Evolutionary conservation across 2,113 vertebrate genomes (phyloP).

Genomic region (Thunnus thynnus): DNA sequence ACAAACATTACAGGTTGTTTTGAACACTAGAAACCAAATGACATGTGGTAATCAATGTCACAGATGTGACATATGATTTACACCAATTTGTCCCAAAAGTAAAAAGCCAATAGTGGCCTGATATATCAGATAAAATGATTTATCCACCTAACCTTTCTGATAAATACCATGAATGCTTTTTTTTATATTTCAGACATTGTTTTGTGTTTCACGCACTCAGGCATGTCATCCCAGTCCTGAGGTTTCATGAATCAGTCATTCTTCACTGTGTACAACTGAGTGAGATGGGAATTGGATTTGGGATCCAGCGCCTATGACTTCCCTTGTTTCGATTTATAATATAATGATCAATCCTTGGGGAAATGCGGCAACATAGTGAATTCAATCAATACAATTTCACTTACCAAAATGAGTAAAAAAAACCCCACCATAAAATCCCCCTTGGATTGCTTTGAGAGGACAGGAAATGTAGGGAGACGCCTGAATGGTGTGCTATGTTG

Average conservation of each 20-base stretch:
- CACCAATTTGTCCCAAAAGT: constrained; percentile 9
- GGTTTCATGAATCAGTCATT: constrained; percentile 23
- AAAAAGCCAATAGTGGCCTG: too few species aligned
- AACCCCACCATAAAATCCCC: constrained; percentile 21
- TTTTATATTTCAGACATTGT: not conserved
- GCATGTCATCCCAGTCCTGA: constrained; percentile 32
- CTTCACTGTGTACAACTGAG: constrained; percentile 13
- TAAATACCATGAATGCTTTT: constrained; percentile 3
- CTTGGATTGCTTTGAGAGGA: constrained; percentile 19
- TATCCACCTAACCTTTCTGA: not conserved
- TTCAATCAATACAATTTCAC: constrained; percentile 66
- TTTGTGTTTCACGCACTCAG: constrained; percentile 23
- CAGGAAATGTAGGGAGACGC: constrained; percentile 16
- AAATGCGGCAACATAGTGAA: constrained; percentile 29
- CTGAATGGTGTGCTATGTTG: constrained; percentile 1
- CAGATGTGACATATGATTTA: not conserved
- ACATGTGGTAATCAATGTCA: not conserved
- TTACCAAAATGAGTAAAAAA: constrained; percentile 55
- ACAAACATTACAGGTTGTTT: not conserved
- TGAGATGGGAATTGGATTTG: constrained; percentile 63
- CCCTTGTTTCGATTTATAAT: constrained; percentile 62
- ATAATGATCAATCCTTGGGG: constrained; percentile 58
- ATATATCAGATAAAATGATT: not conserved
- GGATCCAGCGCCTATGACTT: constrained; percentile 44
- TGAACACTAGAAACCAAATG: not conserved